Base-by-base conservation (phyloP, 2,113 vertebrate species). In the Corythornis madagascariensis region DNA sequence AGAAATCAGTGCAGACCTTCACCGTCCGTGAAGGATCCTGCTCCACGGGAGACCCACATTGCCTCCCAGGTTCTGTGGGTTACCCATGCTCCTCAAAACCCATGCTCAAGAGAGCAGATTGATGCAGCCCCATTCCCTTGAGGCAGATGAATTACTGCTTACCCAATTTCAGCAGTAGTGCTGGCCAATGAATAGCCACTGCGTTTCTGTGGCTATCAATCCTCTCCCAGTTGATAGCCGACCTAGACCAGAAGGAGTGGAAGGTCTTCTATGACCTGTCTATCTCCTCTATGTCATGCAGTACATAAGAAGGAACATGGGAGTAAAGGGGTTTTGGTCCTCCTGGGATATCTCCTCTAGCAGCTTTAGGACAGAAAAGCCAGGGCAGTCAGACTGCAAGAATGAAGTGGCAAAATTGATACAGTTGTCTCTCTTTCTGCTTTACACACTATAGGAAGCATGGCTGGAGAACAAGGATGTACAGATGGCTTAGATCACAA, bases 281-380 rank as follows among this genome's bases (percentile, higher is more conserved):
- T 60, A 42, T 42, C 31, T 67, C 25, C 42, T 80, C 38, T 18
- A 2, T 0, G 0, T 7, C 52, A 9, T 0, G 4, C 7, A 21
- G 25, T 8, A 26, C 45, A 40, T 74, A 83, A 70, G 50, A 43
- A 69, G 21, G 33, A 67, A 69, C 3, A 6, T 2, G 3, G 29
- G 6, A 75, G 29, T 9, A 26, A 85, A 56, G 28, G n/a, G 53
- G 33, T 64, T 76, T 52, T 64, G 19, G 21, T 31, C 18, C 43
- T 71, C 57, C n/a, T 42, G 29, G 25, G 21, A 53, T 18, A 33
- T 22, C 10, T n/a, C 57, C n/a, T 45, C 29, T 31, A 31, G 38
- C 20, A 63, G 18, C 28, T 8, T 50, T 1, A 4, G 77, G 25
- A 31, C 38, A 66, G 52, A 78, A 40, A 53, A 89, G 24, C 19